phyloP scores from a whole-genome alignment of 2,113 vertebrate species.

The Vireo altiloquus region DNA sequence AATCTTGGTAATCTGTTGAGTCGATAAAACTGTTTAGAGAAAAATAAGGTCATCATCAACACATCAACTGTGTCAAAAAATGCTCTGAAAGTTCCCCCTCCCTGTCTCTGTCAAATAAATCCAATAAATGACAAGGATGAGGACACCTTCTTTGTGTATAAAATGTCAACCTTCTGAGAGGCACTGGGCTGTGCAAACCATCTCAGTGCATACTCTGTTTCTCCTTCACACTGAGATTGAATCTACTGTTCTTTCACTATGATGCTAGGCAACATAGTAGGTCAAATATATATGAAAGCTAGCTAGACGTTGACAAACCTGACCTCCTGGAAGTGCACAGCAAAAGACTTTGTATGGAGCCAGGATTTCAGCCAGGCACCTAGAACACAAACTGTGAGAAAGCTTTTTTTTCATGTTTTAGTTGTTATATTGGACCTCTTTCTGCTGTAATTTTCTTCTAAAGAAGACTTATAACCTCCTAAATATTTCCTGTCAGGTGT shows the following conservation, averaged over 20 bases:
- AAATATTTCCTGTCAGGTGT: not conserved
- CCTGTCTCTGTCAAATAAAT: not conserved
- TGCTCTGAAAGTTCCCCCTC: not conserved
- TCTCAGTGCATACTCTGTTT: not conserved
- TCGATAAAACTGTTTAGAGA: not conserved
- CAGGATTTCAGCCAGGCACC: not conserved
- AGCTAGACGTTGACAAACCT: not conserved
- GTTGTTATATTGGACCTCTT: not conserved
- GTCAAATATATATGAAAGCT: not conserved
- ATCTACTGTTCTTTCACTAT: not conserved
- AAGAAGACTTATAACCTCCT: conserved; percentile 53
- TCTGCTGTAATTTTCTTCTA: conserved; percentile 36
- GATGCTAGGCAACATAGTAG: not conserved
- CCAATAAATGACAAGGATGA: not conserved
- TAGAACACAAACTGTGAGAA: conserved; percentile 10
- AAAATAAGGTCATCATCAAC: not conserved
- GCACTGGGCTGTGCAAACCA: not conserved
- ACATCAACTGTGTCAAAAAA: not conserved
- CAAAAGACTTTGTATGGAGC: not conserved
- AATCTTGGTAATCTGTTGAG: not conserved
- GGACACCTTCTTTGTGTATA: not conserved
- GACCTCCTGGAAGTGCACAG: not conserved
- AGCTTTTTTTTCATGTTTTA: not conserved
- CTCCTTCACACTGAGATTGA: not conserved
- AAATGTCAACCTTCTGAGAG: not conserved